A percentile compares a stretch with the other conserved stretches of the same genome.
These are phyloP conservation scores for Oligia latruncula DNA, from an alignment of 2,888 invertebrate genomes.

Conservation along the genomic window DNA sequence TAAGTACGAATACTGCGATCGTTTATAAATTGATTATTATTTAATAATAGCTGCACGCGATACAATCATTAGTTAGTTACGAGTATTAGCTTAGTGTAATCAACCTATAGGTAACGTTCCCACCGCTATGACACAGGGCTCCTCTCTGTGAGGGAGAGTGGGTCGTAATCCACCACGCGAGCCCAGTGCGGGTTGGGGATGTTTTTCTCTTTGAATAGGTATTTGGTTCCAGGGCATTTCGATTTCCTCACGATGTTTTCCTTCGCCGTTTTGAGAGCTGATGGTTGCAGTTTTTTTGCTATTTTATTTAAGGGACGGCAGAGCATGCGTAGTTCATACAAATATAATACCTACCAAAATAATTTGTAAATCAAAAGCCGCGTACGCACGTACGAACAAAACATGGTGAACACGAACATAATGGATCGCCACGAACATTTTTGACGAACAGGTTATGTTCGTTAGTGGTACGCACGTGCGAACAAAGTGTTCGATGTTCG, in stretches of 20 bases:
- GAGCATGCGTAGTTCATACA: no score
- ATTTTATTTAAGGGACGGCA: no score
- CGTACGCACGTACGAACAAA: no score
- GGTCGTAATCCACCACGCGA: neutral
- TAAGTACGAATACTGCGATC: neutral
- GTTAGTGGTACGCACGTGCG: no score
- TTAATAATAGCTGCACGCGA: neutral
- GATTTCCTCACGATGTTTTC: neutral
- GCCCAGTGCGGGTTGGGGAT: neutral
- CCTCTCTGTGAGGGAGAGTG: neutral
- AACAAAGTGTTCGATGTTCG: no score
- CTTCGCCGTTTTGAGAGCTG: neutral
- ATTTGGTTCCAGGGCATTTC: neutral
- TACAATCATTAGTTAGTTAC: neutral
- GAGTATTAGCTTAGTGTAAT: neutral
- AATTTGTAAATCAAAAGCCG: no score
- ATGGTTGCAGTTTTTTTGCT: no score
- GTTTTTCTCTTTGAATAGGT: no score
- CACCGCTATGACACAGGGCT: neutral
- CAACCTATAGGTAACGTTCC: neutral
- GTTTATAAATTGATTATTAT: neutral
- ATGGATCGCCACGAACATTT: no score
- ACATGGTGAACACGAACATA: no score
- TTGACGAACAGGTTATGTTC: no score
- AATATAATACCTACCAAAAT: no score